Conservation (phyloP, 2,888 invertebrate genomes). For the Brachynemurus nebulosus region DNA sequence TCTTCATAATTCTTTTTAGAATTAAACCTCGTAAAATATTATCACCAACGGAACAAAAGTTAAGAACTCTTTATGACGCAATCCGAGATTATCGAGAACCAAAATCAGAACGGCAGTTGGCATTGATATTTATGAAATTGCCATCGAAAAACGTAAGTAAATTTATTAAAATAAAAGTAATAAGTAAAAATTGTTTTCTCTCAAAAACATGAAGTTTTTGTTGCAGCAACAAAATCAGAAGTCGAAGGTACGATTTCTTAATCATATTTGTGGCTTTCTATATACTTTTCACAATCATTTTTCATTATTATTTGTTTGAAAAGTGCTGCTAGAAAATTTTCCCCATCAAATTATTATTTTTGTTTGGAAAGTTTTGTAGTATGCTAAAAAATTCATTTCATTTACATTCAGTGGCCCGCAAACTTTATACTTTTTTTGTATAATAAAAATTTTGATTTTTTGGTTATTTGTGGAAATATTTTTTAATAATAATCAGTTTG, state of each 20-base stretch:
- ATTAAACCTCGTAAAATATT: conserved; percentile 35
- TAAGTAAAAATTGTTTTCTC: not conserved
- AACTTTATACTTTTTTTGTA: no score
- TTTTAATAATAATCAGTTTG: no score
- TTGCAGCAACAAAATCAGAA: conserved; percentile 3
- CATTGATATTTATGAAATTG: conserved; percentile 85
- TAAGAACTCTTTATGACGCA: conserved; percentile 76
- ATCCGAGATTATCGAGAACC: conserved; percentile 79
- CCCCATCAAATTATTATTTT: no score
- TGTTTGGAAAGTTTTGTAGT: no score
- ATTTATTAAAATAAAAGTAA: conserved; percentile 2
- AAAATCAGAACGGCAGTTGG: conserved; percentile 76
- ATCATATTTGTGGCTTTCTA: conserved; percentile 10
- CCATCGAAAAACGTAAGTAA: conserved; percentile 71
- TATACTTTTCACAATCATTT: not conserved
- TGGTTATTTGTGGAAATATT: no score
- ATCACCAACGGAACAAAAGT: conserved; percentile 54
- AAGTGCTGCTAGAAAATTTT: no score
- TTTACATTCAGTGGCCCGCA: no score
- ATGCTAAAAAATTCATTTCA: no score
- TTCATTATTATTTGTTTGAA: not conserved
- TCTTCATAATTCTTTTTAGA: no score
- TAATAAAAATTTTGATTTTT: no score
- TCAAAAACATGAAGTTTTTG: conserved; percentile 1
- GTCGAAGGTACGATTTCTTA: conserved; percentile 3